Base-by-base conservation (phyloP, 2,888 invertebrate genomes). In the Exephanes ischioxanthus region DNA sequence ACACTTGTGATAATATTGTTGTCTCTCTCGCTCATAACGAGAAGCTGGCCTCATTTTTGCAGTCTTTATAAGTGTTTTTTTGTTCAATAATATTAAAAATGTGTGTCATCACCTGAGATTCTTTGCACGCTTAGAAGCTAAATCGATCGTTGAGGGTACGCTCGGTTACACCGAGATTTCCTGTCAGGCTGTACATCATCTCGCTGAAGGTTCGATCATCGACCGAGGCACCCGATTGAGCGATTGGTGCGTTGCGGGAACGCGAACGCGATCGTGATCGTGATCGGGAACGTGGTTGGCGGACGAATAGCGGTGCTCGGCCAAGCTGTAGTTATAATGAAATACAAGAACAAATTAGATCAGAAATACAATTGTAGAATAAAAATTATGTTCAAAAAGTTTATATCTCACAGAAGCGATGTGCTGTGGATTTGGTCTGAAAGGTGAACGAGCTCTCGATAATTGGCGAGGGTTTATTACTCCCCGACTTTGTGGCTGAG, bases 121-220 rank as follows among this genome's bases (percentile, higher is more conserved):
- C 16, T 45, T 61, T 75, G 55, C 55, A 45, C 48, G 41, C 45
- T 92, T 90, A 92, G 82, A 90, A 91, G 78, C 93, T 94, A 88
- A 94, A 94, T 89, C 94, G 90, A 87, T 94, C 94, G 75, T 94
- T 93, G 33, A 94, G 93, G 6, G 94, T 94, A 84, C 93, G 90
- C 26, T 92, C 91, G 2, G 94, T 94, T 22, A 94, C 91, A 16
- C 94, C 94, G 6, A 93, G 89, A 58, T 92, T 91, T 48, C 91
- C 90, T 1, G 92, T 90, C 19, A 94, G 80, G 78, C 93, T 94
- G 87, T 93, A 93, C 93, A 94, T 93, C 79, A 93, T 90, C 87
- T 93, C 91, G 81, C 93, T 93, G 88, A 93, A 93, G 2, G 90
- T 91, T 58, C 93, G 91, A 79, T 94, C 93, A 53, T 93, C 92